Evolutionary conservation across 2,797 vertebrate genomes (phyloP).

Genomic region (Fistularia commersonii): DNA sequence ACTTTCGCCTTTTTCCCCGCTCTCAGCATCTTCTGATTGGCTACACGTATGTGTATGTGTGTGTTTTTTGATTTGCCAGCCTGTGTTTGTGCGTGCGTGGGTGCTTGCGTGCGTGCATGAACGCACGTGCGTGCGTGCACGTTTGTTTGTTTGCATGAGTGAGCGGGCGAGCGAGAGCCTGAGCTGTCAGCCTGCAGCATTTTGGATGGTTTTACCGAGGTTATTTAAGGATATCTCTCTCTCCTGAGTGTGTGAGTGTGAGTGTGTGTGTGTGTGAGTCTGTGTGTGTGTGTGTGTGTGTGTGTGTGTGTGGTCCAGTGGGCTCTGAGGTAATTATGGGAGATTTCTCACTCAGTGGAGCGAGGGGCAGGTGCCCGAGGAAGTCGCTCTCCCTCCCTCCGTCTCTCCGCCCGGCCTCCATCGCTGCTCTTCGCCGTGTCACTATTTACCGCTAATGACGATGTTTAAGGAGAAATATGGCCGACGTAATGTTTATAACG

Average conservation of each 20-base stretch:
- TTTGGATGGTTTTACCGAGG: slow-evolving; percentile 45
- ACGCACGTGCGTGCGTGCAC: too few relatives aligned
- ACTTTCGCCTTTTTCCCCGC: slow-evolving; percentile 7
- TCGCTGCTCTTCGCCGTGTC: too few relatives aligned
- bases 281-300: slow-evolving; percentile 18
- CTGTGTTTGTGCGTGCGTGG: too few relatives aligned
- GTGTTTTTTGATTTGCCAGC: slow-evolving; percentile 11
- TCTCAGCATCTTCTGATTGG: slow-evolving; percentile 29
- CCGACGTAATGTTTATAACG: too few relatives aligned
- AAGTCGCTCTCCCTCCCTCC: slow-evolving; percentile 13
- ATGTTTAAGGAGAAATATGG: too few relatives aligned
- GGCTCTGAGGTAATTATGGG: slow-evolving; percentile 52
- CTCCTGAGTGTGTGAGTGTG: neutral
- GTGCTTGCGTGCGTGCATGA: too few relatives aligned
- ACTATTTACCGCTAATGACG: too few relatives aligned
- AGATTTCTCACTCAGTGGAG: slow-evolving; percentile 53
- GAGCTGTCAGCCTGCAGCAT: slow-evolving; percentile 35
- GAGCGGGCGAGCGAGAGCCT: slow-evolving; percentile 6
- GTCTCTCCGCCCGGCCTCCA: neutral
- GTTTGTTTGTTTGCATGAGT: slow-evolving; percentile 1
- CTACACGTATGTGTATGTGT: slow-evolving; percentile 8
- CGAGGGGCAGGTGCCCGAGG: slow-evolving; percentile 44
- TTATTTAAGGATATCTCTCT: slow-evolving; percentile 44
- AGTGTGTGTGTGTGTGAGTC: slow-evolving; percentile 12
- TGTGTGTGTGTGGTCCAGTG: slow-evolving; percentile 38